Evolutionary conservation across 2,888 invertebrate species (phyloP), one percentile per base, ranked within the genome.

Genomic region (Zaprionus obscuricornis): DNA sequence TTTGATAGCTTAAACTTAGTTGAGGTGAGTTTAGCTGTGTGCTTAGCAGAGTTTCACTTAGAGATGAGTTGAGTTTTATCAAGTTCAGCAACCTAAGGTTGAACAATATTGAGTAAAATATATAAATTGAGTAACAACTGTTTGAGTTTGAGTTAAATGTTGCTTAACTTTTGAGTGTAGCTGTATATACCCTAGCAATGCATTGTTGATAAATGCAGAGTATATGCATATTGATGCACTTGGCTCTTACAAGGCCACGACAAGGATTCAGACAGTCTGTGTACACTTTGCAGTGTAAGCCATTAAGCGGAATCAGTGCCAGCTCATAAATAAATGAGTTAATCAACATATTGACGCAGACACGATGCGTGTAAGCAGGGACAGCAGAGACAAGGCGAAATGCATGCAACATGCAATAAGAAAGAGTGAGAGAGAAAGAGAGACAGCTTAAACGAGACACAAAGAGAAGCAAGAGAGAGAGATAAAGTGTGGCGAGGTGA

Each of bases 321-420:
- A 68, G 69, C 81, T 74, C 81, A 82, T 85, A 85, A 82, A 85
- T 84, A 82, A 79, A 79, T 73, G 67, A 84, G 73, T 75, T 79
- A 84, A 85, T 84, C 86, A 85, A 74, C 77, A 78, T 78, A 74
- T 78, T 78, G 81, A 76, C 67, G 59, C 70, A 68, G 71, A 55
- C 63, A 50, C 22, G 45, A 26, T 55, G 40, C 50, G 39, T 14
- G 36, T 17, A 26, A 37, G 60, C 34, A 36, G 39, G 42, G 42
- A 17, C 22, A 13, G 13, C 16, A 11, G 2, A 5, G 24, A 0
- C 17, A 24, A 22, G 27, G n/a, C 16, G 33, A 31, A 6, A 17
- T 1, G 14, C 1, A 0, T 1, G 3, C 7, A 37, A 40, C 27
- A 29, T 20, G 10, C 22, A 7, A 22, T 5, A 17, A 4, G 13